Percentiles rank a stretch among this genome's conserved stretches.
These are phyloP conservation scores for Phyllotreta cruciferae DNA, from an alignment of 2,888 invertebrate species.

Conservation along the genomic window DNA sequence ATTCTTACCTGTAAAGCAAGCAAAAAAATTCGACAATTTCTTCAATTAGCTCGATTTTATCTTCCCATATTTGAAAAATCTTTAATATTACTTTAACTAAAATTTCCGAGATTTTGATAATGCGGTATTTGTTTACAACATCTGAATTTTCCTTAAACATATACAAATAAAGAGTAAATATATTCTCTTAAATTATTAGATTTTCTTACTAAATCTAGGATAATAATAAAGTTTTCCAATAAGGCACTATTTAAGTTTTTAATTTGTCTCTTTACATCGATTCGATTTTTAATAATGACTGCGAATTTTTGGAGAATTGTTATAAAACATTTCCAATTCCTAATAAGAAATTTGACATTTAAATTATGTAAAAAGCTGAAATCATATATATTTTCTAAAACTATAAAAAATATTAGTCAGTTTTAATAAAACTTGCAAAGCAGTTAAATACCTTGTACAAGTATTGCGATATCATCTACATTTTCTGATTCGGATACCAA, in stretches of 20 bases:
- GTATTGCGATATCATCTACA: constrained; percentile 35
- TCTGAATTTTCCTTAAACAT: constrained; percentile 58
- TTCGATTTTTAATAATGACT: constrained; percentile 52
- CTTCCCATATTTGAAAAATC: constrained; percentile 56
- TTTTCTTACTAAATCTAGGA: constrained; percentile 30
- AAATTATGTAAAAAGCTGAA: constrained; percentile 62
- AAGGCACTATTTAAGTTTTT: constrained; percentile 40
- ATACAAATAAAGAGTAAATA: constrained; percentile 4
- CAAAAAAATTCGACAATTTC: constrained; percentile 39
- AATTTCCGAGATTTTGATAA: constrained; percentile 63
- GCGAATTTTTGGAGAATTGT: constrained; percentile 62
- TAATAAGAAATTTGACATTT: constrained; percentile 65
- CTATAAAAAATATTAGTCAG: constrained; percentile 48
- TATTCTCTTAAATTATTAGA: neutral
- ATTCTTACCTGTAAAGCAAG: constrained; percentile 40
- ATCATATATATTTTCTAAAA: constrained; percentile 60
- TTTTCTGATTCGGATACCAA: constrained; percentile 29
- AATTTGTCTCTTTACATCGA: constrained; percentile 48
- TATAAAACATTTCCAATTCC: constrained; percentile 65
- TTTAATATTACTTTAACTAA: constrained; percentile 62
- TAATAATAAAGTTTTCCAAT: constrained; percentile 42
- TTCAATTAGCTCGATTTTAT: constrained; percentile 30
- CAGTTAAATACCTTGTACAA: constrained; percentile 41
- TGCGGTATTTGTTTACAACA: constrained; percentile 57
- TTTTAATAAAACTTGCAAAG: neutral